Evolutionary conservation across 2,797 vertebrate species (phyloP), one percentile per base, ranked within the genome.

Genomic region (Cryptoblepharus egeriae): DNA sequence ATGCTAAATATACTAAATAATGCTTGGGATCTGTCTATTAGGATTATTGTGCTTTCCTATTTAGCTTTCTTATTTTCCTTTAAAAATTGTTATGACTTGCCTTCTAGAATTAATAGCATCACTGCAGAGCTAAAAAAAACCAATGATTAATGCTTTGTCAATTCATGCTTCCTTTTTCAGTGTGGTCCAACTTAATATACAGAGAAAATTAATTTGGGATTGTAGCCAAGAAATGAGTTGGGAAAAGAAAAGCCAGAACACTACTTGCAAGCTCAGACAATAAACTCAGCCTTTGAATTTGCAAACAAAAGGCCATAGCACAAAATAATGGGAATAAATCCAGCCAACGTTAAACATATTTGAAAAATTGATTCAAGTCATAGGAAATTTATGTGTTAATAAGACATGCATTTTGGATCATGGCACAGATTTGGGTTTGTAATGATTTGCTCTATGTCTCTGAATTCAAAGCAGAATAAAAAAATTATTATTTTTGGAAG

Each of bases 61-160:
- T 35, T 45, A 26, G 30, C 6, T 16, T 63, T 82, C 28, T 76
- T 76, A 18, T 7, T 79, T 42, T 75, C 55, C 45, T 49, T 58
- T 58, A 22, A 58, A 55, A 57, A 20, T 26, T 57, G 37, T 42
- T 65, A 55, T 30, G 80, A 3, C 0, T 70, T 86, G 76, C 79
- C 49, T 20, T 65, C n/a, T 72, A 67, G 11, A 79, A 55, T 85
- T 87, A 71, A 16, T 37, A 4, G 5, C 4, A 68, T 7, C 39
- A 5, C 18, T 32, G 11, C 79, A 58, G 68, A 82, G 68, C 83
- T 52, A 52, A 2, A 45, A 49, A 20, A 45, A 45, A 49, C 7
- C 1, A 75, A 35, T 80, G 35, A 80, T 58, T 69, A 77, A 42
- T 79, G 32, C 73, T 79, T 75, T 79, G n/a, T 35, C 85, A 15